Evolutionary conservation across 2,797 vertebrate genomes (phyloP), one percentile per base, ranked within the genome.

Genomic region (Pachyuromys duprasi): DNA sequence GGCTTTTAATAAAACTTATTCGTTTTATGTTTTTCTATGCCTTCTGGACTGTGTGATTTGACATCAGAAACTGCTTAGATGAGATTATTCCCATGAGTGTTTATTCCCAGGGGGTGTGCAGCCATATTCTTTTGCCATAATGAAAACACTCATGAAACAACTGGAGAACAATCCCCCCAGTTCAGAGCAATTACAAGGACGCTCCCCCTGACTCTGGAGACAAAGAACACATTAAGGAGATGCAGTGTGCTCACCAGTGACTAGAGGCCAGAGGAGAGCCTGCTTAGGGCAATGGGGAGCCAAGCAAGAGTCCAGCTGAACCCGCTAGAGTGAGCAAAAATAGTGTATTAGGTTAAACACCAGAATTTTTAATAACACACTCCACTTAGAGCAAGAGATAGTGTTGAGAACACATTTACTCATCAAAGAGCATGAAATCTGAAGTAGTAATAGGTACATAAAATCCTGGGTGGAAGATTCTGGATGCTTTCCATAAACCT

Each of bases 31-130:
- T 96, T 94, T 86, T 78, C 81, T 93, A 86, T 79, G 83, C 91
- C 93, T 97, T 94, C 78, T 97, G 90, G 93, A 94, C 96, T 96
- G 84, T 93, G 84, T 96, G 95, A 93, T 91, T 94, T 89, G 93
- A 96, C 94, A 96, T 97, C 90, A 95, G 89, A 96, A 97, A 96
- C 97, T 95, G 95, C 80, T 96, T 88, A 88, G 67, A 97, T 96
- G 95, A 96, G 95, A 97, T 96, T 96, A 97, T 97, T 97, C 96
- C 96, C 96, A 96, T 96, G 95, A 91, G 95, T 95, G 96, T 96
- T 97, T 93, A 90, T 92, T 96, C 88, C 69, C 84, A 96, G 96
- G 84, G 93, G 94, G 95, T 93, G 63, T 95, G 42, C 8, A 93
- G 84, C 89, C 53, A 82, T 60, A 82, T 94, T 96, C 70, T 87